phyloP scores from a whole-genome alignment of 2,113 vertebrate species.

The Rhabdornis inornatus region DNA sequence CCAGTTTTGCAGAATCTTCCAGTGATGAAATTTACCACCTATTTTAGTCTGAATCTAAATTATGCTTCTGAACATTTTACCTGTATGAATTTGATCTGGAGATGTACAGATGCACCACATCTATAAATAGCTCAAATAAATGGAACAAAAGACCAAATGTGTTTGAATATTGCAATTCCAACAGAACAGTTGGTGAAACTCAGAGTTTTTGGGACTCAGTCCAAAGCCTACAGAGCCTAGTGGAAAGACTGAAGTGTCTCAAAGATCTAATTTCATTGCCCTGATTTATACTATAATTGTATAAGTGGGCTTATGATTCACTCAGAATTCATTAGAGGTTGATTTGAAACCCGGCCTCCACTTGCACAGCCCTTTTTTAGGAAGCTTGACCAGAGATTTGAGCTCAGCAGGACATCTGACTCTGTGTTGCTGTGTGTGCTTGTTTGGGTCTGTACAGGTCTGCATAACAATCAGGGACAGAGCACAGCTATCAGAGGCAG shows the following conservation, averaged over 20 bases:
- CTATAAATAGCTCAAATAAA: background rate
- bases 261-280: background rate
- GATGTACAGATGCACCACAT: background rate
- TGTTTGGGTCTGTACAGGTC: background rate
- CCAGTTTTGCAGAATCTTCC: background rate
- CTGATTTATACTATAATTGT: background rate
- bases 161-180: background rate
- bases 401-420: background rate
- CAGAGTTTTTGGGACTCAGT: background rate
- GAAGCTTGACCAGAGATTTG: background rate
- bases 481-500: background rate
- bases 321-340: background rate
- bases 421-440: background rate
- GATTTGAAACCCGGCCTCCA: background rate
- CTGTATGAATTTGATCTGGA: background rate
- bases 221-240: background rate
- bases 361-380: background rate
- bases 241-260: background rate
- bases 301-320: background rate
- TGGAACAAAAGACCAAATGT: background rate
- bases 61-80: background rate
- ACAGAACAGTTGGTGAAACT: background rate
- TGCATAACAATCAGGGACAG: background rate
- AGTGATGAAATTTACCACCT: background rate
- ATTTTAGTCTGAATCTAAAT: background rate